Evolutionary conservation across 1,140 invertebrate species (phyloP), one percentile per base, ranked within the genome.

Genomic region (Babylonia areolata): DNA sequence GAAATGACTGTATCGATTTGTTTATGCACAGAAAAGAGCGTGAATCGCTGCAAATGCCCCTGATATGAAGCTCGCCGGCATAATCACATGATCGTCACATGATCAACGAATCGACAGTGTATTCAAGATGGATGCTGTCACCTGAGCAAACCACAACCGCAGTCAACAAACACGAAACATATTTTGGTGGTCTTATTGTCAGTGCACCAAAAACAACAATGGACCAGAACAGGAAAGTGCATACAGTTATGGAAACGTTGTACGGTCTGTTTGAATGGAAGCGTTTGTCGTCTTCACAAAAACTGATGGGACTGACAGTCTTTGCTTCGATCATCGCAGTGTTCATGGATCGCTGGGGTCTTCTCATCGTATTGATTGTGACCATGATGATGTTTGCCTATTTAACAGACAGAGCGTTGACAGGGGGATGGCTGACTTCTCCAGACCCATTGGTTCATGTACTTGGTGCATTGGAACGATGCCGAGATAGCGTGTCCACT

Each of bases 31-130:
- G n/a, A n/a, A n/a, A n/a, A n/a, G n/a, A n/a, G n/a, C n/a, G n/a
- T n/a, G n/a, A n/a, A n/a, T n/a, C n/a, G n/a, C n/a, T n/a, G n/a
- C n/a, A n/a, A n/a, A n/a, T n/a, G n/a, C n/a, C n/a, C n/a, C n/a
- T n/a, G n/a, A n/a, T n/a, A n/a, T n/a, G n/a, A n/a, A n/a, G n/a
- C n/a, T n/a, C 17, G 17, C 6, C 23, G 37, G 23, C 23, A 40
- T 69, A 40, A 84, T 75, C 82, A 84, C 82, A 84, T 84, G 82
- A 84, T 33, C 46, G 82, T 84, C 82, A 84, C 82, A 75, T 84
- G 82, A 84, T 75, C 69, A 69, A 17, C 28, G 28, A 33, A 35
- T 5, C 33, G 2, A 84, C 39, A 64, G 46, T 15, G 20, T 42
- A 73, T 84, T 71, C 82, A 84, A 84, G 64, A 84, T 84, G 82